Base-by-base conservation (phyloP, 2,797 vertebrate genomes). In the Cossypha heuglini region DNA sequence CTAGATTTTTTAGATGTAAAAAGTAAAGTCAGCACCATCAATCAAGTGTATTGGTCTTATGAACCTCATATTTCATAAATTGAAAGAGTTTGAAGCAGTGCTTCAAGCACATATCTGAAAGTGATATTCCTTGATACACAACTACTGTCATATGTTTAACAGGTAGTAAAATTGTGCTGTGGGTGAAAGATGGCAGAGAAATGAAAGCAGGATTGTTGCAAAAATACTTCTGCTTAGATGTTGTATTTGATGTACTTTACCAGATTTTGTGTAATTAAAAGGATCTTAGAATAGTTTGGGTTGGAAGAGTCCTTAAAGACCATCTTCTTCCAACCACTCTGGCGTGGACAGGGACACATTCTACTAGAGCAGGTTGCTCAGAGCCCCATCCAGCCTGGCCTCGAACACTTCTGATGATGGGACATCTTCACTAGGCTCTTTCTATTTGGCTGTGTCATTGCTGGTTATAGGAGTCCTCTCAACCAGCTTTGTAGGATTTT, bases 291-390 rank as follows among this genome's bases (percentile, higher is more conserved):
- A 46, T 58, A 16, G 26, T 72, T 58, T 40, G 29, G 15, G 2
- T 46, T 77, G 51, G 58, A 72, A 58, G 18, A 14, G 18, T 46
- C 38, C 15, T 52, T 72, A 17, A 77, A 33, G 37, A 40, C 16
- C 25, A 14, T 40, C 13, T 35, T 8, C 6, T 76, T 71, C n/a
- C 58, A 64, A 7, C 13, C 9, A 29, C 33, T 35, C 51, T 64
- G 38, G 7, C 0, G 0, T 52, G 64, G 38, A 31, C 66, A 22
- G 12, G 45, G n/a, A 31, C 45, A 51, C 8, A 9, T 69, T 63
- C 6, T 8, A 6, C 24, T 57, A 26, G 64, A 22, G 8, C 20
- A 51, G 25, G 13, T 43, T 69, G 11, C 20, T 82, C 63, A 57
- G 33, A 76, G 10, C 20, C 33, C 10, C 25, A 4, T 51, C n/a